Percentiles rank a stretch among this genome's conserved stretches.
phyloP scores from a whole-genome alignment of 2,797 vertebrate genomes.

The Myotis findleyi region DNA sequence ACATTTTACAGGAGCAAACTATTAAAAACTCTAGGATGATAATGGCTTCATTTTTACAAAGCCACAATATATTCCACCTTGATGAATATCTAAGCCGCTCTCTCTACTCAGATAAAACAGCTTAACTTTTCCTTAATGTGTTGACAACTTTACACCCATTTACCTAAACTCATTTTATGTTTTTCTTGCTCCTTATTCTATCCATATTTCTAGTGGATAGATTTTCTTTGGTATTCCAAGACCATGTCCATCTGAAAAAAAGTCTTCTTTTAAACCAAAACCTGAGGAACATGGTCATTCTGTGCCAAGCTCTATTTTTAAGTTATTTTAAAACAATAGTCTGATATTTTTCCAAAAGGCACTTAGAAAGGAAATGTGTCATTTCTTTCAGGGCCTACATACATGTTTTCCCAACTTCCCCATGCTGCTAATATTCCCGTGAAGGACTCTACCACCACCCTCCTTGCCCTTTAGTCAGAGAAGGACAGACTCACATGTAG shows the following conservation, averaged over 20 bases:
- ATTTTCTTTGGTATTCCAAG: not conserved
- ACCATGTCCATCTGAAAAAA: not conserved
- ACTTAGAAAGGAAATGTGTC: slow-evolving; percentile 50
- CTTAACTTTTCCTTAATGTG: slow-evolving; percentile 35
- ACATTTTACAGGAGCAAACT: slow-evolving; percentile 11
- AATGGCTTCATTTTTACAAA: slow-evolving; percentile 37
- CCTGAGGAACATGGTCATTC: not conserved
- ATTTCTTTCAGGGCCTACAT: slow-evolving; percentile 28
- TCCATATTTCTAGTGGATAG: not conserved
- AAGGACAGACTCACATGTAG: rapidly evolving
- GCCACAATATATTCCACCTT: not conserved
- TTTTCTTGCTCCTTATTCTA: not conserved
- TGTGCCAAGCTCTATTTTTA: slow-evolving; percentile 23
- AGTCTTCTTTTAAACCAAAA: not conserved
- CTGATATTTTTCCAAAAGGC: slow-evolving; percentile 50
- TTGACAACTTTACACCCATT: slow-evolving; percentile 47
- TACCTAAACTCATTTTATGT: not conserved
- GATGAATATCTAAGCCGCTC: not conserved
- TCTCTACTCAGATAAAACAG: not conserved
- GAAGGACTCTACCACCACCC: not conserved
- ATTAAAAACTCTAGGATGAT: slow-evolving; percentile 3
- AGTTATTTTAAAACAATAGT: slow-evolving; percentile 59
- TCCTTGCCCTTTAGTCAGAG: not conserved
- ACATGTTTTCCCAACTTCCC: not conserved
- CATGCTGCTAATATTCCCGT: not conserved